Evolutionary conservation across 2,113 vertebrate species (phyloP).

Genomic region (Campylomormyrus numenius): DNA sequence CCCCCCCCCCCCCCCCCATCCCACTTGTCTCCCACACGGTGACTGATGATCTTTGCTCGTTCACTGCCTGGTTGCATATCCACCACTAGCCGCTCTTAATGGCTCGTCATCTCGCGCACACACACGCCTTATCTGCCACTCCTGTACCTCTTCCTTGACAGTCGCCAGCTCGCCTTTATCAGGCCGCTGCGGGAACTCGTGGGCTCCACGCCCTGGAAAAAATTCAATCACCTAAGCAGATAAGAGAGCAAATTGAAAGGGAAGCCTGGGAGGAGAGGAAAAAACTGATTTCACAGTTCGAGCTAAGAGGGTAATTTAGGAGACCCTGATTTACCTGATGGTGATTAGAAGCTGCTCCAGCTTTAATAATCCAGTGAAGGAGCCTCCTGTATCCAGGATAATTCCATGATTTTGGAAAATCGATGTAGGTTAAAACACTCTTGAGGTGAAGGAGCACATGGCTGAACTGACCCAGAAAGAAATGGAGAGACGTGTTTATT

Average conservation of each 20-base stretch:
- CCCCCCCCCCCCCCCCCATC: not conserved
- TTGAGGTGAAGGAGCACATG: not conserved
- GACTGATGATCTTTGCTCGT: not conserved
- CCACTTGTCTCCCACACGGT: not conserved
- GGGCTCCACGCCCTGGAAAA: not conserved
- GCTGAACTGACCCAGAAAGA: not conserved
- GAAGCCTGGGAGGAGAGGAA: not conserved
- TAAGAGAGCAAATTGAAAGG: slow-evolving; percentile 6
- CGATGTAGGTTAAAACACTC: not conserved
- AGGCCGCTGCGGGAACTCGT: not conserved
- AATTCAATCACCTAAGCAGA: slow-evolving; percentile 10
- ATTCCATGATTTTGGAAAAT: not conserved
- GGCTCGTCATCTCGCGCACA: not conserved
- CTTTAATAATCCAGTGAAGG: not conserved
- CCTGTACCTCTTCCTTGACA: not conserved
- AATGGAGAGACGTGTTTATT: not conserved
- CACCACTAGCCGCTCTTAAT: not conserved
- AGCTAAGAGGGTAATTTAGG: slow-evolving; percentile 3
- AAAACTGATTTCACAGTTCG: slow-evolving; percentile 3
- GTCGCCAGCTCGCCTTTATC: not conserved
- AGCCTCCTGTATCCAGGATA: not conserved
- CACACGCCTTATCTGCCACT: not conserved
- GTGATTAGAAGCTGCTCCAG: slow-evolving; percentile 4
- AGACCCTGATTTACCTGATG: slow-evolving; percentile 7
- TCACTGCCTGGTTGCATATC: not conserved